Conservation (phyloP, 2,113 vertebrate genomes). For the Channa maculata region DNA sequence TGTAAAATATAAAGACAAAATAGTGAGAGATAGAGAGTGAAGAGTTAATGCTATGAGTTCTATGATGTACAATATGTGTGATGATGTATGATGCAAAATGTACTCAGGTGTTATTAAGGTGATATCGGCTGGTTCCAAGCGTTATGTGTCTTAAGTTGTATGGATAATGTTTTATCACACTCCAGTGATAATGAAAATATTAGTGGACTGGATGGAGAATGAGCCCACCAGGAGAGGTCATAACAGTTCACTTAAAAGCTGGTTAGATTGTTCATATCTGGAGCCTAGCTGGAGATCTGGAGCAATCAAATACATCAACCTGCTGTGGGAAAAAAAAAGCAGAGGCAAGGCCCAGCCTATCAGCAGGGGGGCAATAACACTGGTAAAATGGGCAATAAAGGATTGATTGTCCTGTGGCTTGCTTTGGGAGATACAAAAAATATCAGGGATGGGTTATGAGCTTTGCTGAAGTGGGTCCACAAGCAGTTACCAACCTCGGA, state of each 20-base stretch:
- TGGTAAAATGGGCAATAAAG: slow-evolving; percentile 73
- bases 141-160: not conserved
- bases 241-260: slow-evolving; percentile 64
- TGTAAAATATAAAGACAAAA: not conserved
- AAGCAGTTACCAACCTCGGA: slow-evolving; percentile 89
- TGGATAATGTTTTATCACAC: not conserved
- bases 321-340: slow-evolving; percentile 60
- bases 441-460: slow-evolving; percentile 59
- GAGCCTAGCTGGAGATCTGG: slow-evolving; percentile 65
- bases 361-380: slow-evolving; percentile 72
- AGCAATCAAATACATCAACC: slow-evolving; percentile 64
- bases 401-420: slow-evolving; percentile 65
- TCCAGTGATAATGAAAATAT: not conserved
- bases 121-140: not conserved
- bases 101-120: not conserved
- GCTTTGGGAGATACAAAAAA: slow-evolving; percentile 61
- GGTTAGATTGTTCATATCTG: slow-evolving; percentile 72
- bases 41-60: slow-evolving; percentile 15
- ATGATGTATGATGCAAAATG: not conserved
- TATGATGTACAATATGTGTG: slow-evolving; percentile 14
- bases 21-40: slow-evolving; percentile 10
- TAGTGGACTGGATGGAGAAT: slow-evolving; percentile 42
- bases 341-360: slow-evolving; percentile 42
- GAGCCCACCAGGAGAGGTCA: slow-evolving; percentile 51
- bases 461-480: slow-evolving; percentile 40